Base-by-base conservation (phyloP, 2,797 vertebrate species). In the Hephaestus fuliginosus region DNA sequence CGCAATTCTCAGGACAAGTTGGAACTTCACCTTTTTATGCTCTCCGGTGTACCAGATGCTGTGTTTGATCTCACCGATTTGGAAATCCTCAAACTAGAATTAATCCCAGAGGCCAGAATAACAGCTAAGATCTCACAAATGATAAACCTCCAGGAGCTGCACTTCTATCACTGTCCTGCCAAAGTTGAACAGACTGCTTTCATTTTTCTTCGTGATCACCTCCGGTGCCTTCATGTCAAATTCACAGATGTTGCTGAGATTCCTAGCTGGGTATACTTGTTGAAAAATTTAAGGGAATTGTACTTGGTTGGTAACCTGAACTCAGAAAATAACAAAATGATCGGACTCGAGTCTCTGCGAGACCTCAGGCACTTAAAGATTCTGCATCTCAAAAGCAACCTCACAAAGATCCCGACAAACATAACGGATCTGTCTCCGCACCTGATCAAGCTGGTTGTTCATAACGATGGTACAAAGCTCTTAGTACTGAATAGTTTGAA, bases 261-360 rank as follows among this genome's bases (percentile, higher is more conserved):
- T 81, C 98, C 98, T 20, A 97, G 97, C 55, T 99, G 98, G 98
- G 96, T 99, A 6, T 99, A 99, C 87, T 86, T 99, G 93, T 93
- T 99, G 86, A 99, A 97, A 94, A 99, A 95, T 84, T 95, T 99
- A 67, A 96, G 96, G 48, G 98, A 99, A 89, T 89, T 99, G 62
- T 99, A 99, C 88, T 91, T 99, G 84, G 94, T 99, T 76, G 98
- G 98, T 81, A 99, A 99, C 78, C 94, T 99, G 92, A 99, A 99
- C 95, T 98, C 98, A 2, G 98, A 99, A 93, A 99, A 99, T 88
- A 99, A 99, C 93, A 99, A 99, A 93, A 97, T 99, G 97, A 99
- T 99, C 28, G 98, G 97, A 81, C 96, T 99, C 0, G 98, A 99
- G 79, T 99, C 98, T 80, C 96, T 99, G 72, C 94, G 98, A 90